A percentile compares a stretch with the other conserved stretches of the same genome.
Conservation (phyloP, 2,113 vertebrate species). For the Cervus canadensis region DNA sequence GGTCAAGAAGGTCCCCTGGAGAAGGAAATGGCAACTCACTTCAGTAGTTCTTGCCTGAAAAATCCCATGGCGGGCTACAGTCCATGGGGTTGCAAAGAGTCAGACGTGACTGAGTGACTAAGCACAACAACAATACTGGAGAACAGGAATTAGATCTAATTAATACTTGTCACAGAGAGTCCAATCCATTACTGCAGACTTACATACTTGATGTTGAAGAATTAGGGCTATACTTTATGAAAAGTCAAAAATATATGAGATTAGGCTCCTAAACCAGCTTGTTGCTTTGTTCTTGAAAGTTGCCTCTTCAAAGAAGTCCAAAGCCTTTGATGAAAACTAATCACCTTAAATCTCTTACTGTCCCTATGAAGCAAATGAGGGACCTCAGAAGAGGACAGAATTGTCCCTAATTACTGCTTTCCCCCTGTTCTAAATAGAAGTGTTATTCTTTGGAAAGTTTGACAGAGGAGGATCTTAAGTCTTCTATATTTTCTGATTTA, state of each 20-base stretch:
- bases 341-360: neutral
- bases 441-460: neutral
- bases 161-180: neutral
- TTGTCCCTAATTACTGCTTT: neutral
- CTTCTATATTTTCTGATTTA: neutral
- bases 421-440: neutral
- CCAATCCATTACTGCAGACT: neutral
- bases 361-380: neutral
- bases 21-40: neutral
- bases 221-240: neutral
- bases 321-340: neutral
- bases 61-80: neutral
- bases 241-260: neutral
- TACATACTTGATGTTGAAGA: neutral
- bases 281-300: neutral
- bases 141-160: neutral
- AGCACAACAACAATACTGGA: neutral
- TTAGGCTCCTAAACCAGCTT: neutral
- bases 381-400: neutral
- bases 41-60: neutral
- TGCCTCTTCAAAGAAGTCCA: constrained; percentile 7
- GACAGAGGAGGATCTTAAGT: neutral
- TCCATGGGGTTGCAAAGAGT: neutral
- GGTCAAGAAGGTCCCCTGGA: neutral
- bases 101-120: neutral